Conservation (phyloP, 92 coral and sea anemone species). For the Pocillopora grandis region DNA sequence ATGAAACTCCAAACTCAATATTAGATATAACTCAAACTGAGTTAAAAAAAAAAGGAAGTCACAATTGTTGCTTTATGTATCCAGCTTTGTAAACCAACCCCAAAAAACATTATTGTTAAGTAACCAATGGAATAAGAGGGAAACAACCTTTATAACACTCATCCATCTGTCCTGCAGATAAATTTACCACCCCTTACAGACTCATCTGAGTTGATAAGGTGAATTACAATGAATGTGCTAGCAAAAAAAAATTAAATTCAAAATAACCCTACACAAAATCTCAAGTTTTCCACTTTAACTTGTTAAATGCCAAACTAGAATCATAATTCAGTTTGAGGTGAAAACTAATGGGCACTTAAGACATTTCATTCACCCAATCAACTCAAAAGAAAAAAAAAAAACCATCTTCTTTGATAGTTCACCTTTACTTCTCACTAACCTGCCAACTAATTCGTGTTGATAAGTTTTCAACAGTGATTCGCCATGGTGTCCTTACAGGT, state of each 20-base stretch:
- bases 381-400: neutral
- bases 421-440: slow-evolving; percentile 48
- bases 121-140: neutral
- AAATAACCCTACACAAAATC: neutral
- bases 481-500: slow-evolving; percentile 97
- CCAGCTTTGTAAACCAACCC: too few relatives aligned
- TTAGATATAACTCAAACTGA: too few relatives aligned
- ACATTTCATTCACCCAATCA: neutral
- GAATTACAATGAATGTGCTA: neutral
- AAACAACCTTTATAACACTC: neutral
- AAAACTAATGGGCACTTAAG: neutral
- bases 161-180: too few relatives aligned
- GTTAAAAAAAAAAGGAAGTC: too few relatives aligned
- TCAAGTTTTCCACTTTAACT: too few relatives aligned
- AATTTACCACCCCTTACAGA: neutral
- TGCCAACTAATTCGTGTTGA: slow-evolving; percentile 99
- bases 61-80: too few relatives aligned
- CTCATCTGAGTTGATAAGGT: neutral
- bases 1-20: neutral
- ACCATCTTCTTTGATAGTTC: neutral
- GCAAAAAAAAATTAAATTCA: neutral
- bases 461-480: slow-evolving; percentile 87
- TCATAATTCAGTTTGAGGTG: too few relatives aligned
- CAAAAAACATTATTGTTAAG: too few relatives aligned
- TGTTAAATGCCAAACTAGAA: too few relatives aligned